Evolutionary conservation across 35 echinoderm and acorn worm genomes (phyloP).

Genomic region (Amphiura filiformis): DNA sequence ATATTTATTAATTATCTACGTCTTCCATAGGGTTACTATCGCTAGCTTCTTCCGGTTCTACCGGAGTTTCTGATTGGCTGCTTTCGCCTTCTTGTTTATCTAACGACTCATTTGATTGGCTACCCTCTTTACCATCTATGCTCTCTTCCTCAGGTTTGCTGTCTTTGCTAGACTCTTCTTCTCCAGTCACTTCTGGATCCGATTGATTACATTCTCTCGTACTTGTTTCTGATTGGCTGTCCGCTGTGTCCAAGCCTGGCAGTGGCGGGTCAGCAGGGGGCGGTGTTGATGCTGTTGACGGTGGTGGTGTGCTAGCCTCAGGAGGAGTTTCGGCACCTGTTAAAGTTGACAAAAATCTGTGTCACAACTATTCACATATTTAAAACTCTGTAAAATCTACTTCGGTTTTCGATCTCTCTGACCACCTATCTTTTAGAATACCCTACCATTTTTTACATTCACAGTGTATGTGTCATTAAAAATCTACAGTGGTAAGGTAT

Average conservation of each 20-base stretch:
- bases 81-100: not conserved
- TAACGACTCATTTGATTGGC: not conserved
- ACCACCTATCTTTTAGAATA: too few relatives aligned
- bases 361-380: too few relatives aligned
- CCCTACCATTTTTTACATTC: too few relatives aligned
- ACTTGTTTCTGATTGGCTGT: not conserved
- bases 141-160: not conserved
- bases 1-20: not conserved
- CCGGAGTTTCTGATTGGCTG: too few relatives aligned
- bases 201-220: not conserved
- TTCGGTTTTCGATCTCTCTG: too few relatives aligned
- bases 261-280: not conserved
- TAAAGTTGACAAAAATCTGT: not conserved
- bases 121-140: not conserved
- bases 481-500: too few relatives aligned
- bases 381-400: too few relatives aligned
- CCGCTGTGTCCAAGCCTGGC: not conserved
- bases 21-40: not conserved
- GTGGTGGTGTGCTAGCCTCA: not conserved
- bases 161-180: not conserved
- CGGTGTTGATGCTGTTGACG: constrained; percentile 9
- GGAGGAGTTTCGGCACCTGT: not conserved
- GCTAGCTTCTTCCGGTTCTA: not conserved
- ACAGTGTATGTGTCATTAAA: too few relatives aligned
- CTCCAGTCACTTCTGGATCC: not conserved